Evolutionary conservation across 2,888 invertebrate species (phyloP).

Genomic region (Aproaerema taeniolella): DNA sequence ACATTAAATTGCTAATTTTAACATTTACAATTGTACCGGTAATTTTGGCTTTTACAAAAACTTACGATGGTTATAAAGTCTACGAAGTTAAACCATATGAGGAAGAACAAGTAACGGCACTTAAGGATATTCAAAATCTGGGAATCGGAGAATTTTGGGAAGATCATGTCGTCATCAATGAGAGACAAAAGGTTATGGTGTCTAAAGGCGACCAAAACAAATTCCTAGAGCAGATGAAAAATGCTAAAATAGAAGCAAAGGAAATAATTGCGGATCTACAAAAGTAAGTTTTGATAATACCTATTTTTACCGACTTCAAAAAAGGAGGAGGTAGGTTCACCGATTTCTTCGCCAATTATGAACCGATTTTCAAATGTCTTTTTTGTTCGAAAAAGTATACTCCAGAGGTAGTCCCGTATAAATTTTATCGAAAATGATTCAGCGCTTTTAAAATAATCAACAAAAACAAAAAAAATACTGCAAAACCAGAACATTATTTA

Average conservation of each 20-base stretch:
- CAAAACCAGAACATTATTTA: no score
- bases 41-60: constrained; percentile 27
- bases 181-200: constrained; percentile 48
- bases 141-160: constrained; percentile 54
- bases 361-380: no score
- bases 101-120: constrained; percentile 56
- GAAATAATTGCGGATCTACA: constrained; percentile 47
- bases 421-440: no score
- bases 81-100: constrained; percentile 72
- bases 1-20: constrained; percentile 22
- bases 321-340: no score
- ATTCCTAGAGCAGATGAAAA: constrained; percentile 30
- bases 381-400: no score
- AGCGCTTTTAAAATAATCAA: no score
- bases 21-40: constrained; percentile 22
- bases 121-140: constrained; percentile 58
- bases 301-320: no score
- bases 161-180: constrained; percentile 41
- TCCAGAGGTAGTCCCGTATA: no score
- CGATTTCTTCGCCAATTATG: no score
- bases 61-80: constrained; percentile 78
- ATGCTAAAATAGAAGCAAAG: constrained; percentile 27
- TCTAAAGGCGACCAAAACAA: constrained; percentile 30
- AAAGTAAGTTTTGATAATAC: constrained; percentile 39
- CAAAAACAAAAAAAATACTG: no score